phyloP scores from a whole-genome alignment of 2,888 invertebrate species.

The Tuberolachnus salignus region DNA sequence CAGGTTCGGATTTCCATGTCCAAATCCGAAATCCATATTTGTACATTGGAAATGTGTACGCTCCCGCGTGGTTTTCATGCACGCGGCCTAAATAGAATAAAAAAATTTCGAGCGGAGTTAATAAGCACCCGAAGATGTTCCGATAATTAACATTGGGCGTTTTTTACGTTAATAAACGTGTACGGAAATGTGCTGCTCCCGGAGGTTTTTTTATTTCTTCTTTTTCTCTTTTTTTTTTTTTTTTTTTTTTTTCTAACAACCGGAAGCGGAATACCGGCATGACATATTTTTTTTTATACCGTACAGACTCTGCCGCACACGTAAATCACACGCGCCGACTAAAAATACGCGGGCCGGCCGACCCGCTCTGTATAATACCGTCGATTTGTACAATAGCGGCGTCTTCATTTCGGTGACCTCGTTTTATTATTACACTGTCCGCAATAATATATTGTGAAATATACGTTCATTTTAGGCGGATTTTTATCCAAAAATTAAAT shows the following conservation, averaged over 20 bases:
- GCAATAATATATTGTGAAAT: neutral
- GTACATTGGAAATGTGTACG: no score
- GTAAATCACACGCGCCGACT: conserved; percentile 41
- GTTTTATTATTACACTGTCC: neutral
- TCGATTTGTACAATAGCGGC: neutral
- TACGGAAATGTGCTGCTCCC: neutral
- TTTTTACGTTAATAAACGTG: neutral
- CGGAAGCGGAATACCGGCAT: conserved; percentile 19
- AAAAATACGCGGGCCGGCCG: conserved; percentile 38
- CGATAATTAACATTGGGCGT: no score
- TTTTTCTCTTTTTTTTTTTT: no score
- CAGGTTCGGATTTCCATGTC: no score
- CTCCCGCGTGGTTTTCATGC: no score
- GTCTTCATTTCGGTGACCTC: neutral
- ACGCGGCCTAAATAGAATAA: no score
- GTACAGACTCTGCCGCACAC: neutral
- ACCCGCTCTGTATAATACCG: no score
- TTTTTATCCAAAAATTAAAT: no score
- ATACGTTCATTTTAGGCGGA: no score
- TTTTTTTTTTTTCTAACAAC: neutral
- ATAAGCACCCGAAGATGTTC: no score
- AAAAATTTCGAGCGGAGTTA: no score
- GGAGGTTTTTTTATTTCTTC: neutral
- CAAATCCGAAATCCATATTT: no score
- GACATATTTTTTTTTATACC: neutral